phyloP scores from a whole-genome alignment of 1,140 invertebrate species.

The Plutomurus gul region DNA sequence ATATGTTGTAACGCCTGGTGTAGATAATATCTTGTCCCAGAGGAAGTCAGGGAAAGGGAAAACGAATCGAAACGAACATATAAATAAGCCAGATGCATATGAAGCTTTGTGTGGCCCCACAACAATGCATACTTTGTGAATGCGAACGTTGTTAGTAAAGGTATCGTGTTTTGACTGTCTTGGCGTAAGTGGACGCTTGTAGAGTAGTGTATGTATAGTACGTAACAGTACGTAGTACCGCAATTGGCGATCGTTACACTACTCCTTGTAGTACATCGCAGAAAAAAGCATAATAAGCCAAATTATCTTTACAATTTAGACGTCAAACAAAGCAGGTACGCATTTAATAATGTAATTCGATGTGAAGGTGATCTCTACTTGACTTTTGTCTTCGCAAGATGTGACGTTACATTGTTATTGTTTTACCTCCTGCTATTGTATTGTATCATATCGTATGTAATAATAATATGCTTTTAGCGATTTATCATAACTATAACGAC shows the following conservation, averaged over 20 bases:
- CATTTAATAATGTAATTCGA: not conserved
- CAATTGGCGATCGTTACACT: not conserved
- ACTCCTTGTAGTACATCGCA: not conserved
- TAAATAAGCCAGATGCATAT: not conserved
- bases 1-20: not conserved
- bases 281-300: not conserved
- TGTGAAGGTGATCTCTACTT: not conserved
- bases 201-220: no score
- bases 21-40: not conserved
- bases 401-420: no score
- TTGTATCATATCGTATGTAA: no score
- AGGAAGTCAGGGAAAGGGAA: slow-evolving; percentile 15
- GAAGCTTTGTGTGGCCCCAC: not conserved
- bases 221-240: not conserved
- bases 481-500: no score
- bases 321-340: not conserved
- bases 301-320: not conserved
- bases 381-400: not conserved
- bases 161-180: no score
- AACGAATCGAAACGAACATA: slow-evolving; percentile 2
- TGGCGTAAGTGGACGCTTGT: no score
- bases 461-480: no score
- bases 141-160: no score
- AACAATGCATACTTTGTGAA: not conserved
- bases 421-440: no score